Base-by-base conservation (phyloP, 2,797 vertebrate species). In the Glossophaga mutica region DNA sequence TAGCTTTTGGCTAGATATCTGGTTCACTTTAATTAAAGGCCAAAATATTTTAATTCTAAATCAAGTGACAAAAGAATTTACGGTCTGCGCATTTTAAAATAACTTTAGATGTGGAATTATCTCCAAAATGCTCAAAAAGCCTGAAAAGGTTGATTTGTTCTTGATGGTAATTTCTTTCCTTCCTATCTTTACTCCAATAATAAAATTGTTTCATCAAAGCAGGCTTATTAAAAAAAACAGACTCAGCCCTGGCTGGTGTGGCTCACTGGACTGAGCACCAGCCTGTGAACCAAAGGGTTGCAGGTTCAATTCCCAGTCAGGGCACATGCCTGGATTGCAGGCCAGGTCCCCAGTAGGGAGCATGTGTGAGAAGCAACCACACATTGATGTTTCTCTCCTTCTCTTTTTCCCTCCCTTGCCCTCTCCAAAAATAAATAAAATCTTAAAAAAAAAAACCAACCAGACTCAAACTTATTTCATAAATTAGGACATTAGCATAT, bases 31-130 rank as follows among this genome's bases (percentile, higher is more conserved):
- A 55, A 76, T 83, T 62, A 77, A 86, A 77, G 32, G 24, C 34
- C 18, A 77, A 84, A 55, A 26, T 88, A 88, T 34, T 96, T n/a
- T 92, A 87, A 93, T 70, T 74, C 14, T 73, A 93, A 89, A 97
- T 18, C 50, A 78, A 89, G 6, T 89, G 37, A 73, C 18, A 50
- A 55, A 16, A 26, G 29, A 87, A 68, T 39, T 77, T 65, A 71
- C 76, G 5, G 93, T 10, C 6, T 76, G 22, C 5, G 16, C 1
- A 21, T 82, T 19, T 71, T 21, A 74, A 92, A 78, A 57, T 77
- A 21, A 82, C 5, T 46, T 91, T n/a, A 73, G 11, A 73, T 42
- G n/a, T 85, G 21, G 24, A 78, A 73, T 93, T 74, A 95, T 59
- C 52, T 95, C 44, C 85, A 91, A 71, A 50, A 87, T 70, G 44